Evolutionary conservation across 2,888 invertebrate species (phyloP), one percentile per base, ranked within the genome.

Genomic region (Allacma fusca): DNA sequence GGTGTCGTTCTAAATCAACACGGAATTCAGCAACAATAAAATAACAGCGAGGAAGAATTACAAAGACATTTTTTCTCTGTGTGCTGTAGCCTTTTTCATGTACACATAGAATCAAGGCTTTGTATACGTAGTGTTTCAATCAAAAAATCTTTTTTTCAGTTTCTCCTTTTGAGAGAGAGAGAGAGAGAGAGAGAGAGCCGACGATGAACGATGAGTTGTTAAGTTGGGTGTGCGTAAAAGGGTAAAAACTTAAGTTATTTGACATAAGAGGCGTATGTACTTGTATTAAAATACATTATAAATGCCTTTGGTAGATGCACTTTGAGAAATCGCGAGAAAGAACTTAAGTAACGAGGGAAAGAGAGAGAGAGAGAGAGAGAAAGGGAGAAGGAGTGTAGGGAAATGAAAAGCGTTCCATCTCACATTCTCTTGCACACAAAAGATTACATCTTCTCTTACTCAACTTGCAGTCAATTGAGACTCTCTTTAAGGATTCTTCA

Each of bases 371-470:
- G 69, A 69, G 43, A 70, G 70, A 21, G 70, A 70, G 70, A 70
- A 44, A 69, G 50, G 44, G 43, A 62, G 13, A 62, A 24, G 13
- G 13, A 12, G 64, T 24, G 21, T 44, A 24, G 70, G 44, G 70
- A 70, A 70, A 72, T 72, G 72, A 72, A 72, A 72, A 72, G 72
- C 72, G 72, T 72, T 72, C 59, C 72, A 72, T 72, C 50, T 72
- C 50, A 59, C 59, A 72, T 50, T 72, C 72, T 72, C 57, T n/a
- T 29, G 29, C 29, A 59, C 59, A 72, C 72, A 72, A 72, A 72
- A 72, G 72, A 72, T 59, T 59, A 72, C 72, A 72, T 72, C 72
- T 72, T 70, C 23, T 62, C 62, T 72, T 72, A 29, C 72, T 72
- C 72, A 72, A 72, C 28, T 72, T 59, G 59, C 59, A 72, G 72